Evolutionary conservation across 2,797 vertebrate genomes (phyloP), one percentile per base, ranked within the genome.

Genomic region (Antennarius maculatus): DNA sequence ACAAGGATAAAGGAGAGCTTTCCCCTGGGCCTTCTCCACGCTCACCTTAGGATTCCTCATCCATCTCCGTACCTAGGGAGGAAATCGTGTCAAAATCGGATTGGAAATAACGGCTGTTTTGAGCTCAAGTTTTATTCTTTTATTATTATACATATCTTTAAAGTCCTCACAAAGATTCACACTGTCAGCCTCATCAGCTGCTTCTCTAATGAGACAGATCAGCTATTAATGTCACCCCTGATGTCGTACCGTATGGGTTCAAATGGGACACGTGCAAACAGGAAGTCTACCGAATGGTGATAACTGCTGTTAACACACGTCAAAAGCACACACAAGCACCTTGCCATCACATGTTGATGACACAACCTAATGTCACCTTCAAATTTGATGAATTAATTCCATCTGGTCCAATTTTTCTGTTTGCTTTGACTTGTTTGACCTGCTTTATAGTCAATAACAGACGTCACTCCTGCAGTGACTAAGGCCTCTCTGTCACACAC

Each of bases 11-110:
- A 94, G 91, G 74, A 95, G 89, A 2, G 85, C 85, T 81, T 95
- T 86, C 1, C 92, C 93, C 60, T 95, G 93, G 51, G 85, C 63
- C 82, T 97, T 97, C 83, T 98, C 97, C 81, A 92, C 90, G 2
- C 88, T 95, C 70, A 96, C 95, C 90, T 97, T 95, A 0, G 97
- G 96, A 77, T 93, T 98, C 65, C 95, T 94, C 92, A 98, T 98
- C 97, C 97, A 99, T 86, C 96, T 89, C 61, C 97, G 94, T 69
- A 99, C 97, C 97, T 99, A 66, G 47, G 0, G 0, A 1, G 10
- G 39, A 50, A 45, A 8, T 7, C 0, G 5, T 9, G 29, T 66
- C 48, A 64, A 18, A 41, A 61, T 1, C 16, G 10, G 16, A 15
- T 46, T 23, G 17, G 61, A 11, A 15, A 29, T 31, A 60, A 56